Evolutionary conservation across 2,113 vertebrate species (phyloP).

Genomic region (Microtus richardsoni): DNA sequence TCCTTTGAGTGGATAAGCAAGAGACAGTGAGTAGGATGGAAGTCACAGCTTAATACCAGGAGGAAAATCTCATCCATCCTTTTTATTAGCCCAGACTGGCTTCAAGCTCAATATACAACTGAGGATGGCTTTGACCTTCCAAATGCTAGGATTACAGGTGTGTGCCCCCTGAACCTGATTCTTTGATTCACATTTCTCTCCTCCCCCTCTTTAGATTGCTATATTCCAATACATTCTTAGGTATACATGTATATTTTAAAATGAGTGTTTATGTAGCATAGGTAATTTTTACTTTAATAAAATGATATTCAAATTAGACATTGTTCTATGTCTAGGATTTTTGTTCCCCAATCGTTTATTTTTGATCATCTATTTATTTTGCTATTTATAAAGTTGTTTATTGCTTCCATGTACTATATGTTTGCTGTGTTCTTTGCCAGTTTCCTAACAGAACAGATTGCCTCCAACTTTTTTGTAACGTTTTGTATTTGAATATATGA

Average conservation of each 20-base stretch:
- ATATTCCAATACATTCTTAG: neutral
- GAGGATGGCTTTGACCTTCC: neutral
- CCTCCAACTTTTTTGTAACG: neutral
- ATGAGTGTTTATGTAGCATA: neutral
- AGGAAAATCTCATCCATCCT: neutral
- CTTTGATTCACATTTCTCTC: neutral
- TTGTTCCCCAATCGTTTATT: neutral
- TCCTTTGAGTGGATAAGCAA: neutral
- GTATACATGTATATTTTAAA: neutral
- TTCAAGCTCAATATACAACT: neutral
- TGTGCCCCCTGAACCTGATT: neutral
- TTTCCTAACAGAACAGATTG: neutral
- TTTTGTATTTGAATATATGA: neutral
- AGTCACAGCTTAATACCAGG: slow-evolving; percentile 29
- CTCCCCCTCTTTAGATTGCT: neutral
- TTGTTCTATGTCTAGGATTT: neutral
- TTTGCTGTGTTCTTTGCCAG: neutral
- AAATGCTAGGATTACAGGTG: neutral
- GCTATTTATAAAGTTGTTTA: neutral
- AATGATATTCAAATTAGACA: neutral
- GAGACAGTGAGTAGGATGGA: neutral
- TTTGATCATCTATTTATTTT: neutral
- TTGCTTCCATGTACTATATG: neutral
- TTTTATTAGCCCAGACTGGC: neutral
- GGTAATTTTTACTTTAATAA: neutral